Percentiles rank a stretch among this genome's conserved stretches.
Evolutionary conservation across 2,797 vertebrate genomes (phyloP).

Genomic region (Falco peregrinus): DNA sequence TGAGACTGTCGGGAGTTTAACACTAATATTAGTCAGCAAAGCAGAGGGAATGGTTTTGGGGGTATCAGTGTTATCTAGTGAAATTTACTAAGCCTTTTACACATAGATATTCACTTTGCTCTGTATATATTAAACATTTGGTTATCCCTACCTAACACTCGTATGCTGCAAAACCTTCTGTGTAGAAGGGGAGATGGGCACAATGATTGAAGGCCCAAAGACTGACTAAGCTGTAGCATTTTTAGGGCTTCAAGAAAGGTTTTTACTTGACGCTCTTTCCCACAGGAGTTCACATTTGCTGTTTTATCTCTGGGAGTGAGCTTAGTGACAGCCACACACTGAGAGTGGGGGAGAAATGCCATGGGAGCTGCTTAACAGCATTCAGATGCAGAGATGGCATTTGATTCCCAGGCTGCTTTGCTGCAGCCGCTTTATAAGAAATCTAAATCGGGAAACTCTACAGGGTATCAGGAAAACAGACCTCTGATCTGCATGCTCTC

Average conservation of each 20-base stretch:
- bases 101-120: background rate
- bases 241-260: constrained; percentile 57
- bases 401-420: constrained; percentile 61
- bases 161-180: background rate
- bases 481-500: background rate
- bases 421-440: constrained; percentile 38
- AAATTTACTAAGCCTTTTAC: background rate
- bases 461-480: constrained; percentile 7
- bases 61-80: background rate
- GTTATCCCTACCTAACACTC: background rate
- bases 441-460: constrained; percentile 58
- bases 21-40: background rate
- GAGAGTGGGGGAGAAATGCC: constrained; percentile 72
- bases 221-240: constrained; percentile 48
- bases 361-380: constrained; percentile 71
- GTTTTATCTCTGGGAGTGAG: constrained; percentile 75
- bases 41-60: background rate
- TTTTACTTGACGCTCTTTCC: constrained; percentile 54
- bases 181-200: background rate
- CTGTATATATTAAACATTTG: background rate
- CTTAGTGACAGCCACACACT: constrained; percentile 68
- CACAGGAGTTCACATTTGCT: constrained; percentile 71
- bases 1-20: background rate
- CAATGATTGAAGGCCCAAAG: constrained; percentile 3
- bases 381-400: constrained; percentile 76